Evolutionary conservation across 2,888 invertebrate species (phyloP).

Genomic region (Lamellibrachia satsuma): DNA sequence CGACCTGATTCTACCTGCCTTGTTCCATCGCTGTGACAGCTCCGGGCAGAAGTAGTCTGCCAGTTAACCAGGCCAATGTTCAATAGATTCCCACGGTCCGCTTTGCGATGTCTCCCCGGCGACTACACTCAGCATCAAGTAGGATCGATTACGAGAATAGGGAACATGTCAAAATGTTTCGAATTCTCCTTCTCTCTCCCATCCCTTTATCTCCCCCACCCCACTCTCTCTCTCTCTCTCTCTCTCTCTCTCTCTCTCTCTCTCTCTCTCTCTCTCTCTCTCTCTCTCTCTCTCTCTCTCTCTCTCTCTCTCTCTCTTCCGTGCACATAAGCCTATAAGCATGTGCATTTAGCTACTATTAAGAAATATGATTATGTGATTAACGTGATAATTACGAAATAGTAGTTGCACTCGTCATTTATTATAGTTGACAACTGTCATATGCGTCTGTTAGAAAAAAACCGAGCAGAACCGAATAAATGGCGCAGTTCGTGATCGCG

Average conservation of each 20-base stretch:
- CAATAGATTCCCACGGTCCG: not conserved
- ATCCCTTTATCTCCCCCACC: not conserved
- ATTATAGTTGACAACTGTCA: not conserved
- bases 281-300: not conserved
- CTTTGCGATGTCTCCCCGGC: not conserved
- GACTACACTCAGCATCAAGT: not conserved
- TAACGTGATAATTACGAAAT: not conserved
- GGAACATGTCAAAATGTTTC: not conserved
- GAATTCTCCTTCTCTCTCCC: not conserved
- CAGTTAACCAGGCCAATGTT: not conserved
- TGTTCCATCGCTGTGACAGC: not conserved
- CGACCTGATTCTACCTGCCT: not conserved
- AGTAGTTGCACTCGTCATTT: not conserved
- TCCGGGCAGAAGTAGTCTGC: not conserved
- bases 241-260: not conserved
- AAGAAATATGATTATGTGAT: too few species aligned
- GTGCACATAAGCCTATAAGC: not conserved
- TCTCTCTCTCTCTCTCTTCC: too few species aligned
- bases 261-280: too few species aligned
- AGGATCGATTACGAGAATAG: not conserved
- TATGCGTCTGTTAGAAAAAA: not conserved
- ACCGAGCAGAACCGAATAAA: not conserved
- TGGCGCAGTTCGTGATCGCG: not conserved
- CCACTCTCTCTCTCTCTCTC: not conserved
- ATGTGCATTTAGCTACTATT: too few species aligned